A percentile compares a stretch with the other conserved stretches of the same genome.
These are phyloP conservation scores for Rallus limicola DNA, from an alignment of 2,113 vertebrate species.

Conservation along the genomic window DNA sequence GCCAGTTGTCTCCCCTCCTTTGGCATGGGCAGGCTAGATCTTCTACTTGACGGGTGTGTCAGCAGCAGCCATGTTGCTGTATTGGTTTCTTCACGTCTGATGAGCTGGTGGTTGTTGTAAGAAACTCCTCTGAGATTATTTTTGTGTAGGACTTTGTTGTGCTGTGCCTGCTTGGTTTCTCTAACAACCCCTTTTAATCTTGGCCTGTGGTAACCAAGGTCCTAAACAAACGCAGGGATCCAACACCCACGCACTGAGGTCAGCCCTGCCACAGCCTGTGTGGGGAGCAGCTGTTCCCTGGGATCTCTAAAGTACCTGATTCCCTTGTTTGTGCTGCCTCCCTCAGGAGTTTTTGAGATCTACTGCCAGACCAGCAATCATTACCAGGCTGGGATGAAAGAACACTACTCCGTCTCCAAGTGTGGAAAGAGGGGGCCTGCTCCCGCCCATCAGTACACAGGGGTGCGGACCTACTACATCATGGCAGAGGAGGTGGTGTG, in stretches of 20 bases:
- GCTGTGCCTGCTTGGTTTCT: background rate
- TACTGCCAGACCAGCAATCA: constrained; percentile 77
- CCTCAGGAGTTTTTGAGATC: constrained; percentile 76
- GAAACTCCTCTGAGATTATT: background rate
- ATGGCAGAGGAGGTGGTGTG: constrained; percentile 75
- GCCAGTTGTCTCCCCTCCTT: background rate
- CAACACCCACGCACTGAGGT: background rate
- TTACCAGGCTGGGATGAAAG: constrained; percentile 77
- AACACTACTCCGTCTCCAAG: constrained; percentile 63
- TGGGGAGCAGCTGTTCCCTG: background rate
- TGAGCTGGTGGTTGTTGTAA: background rate
- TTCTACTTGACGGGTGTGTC: background rate
- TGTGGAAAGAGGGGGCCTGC: constrained; percentile 19
- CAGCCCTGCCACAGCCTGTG: fast-evolving
- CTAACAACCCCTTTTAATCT: background rate
- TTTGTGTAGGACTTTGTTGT: background rate
- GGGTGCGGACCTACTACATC: constrained; percentile 67
- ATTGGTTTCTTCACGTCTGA: background rate
- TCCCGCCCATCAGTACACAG: background rate
- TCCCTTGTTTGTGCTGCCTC: background rate
- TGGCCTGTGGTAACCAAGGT: background rate
- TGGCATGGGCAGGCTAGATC: background rate
- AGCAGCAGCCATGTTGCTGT: background rate
- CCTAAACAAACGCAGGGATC: background rate
- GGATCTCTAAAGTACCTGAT: background rate